These are phyloP conservation scores for Nomada ruficornis DNA, from an alignment of 2,888 invertebrate species.

Conservation along the genomic window DNA sequence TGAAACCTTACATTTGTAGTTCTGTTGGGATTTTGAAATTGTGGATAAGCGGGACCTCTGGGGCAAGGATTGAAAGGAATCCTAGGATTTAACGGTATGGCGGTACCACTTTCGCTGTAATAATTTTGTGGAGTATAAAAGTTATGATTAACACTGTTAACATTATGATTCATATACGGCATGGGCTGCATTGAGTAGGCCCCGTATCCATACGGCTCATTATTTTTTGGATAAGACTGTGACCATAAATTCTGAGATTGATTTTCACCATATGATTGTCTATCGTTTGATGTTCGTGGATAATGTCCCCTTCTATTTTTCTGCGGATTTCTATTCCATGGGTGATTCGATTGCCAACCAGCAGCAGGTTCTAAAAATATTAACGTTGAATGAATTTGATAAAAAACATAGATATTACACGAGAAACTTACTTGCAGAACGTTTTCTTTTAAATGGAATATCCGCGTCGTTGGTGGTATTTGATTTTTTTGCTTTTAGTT, in stretches of 20 bases:
- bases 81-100: conserved; percentile 32
- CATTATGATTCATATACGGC: conserved; percentile 38
- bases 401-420: neutral
- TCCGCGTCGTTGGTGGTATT: conserved; percentile 57
- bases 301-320: conserved; percentile 25
- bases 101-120: conserved; percentile 10
- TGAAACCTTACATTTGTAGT: conserved; percentile 36
- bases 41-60: conserved; percentile 11
- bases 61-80: conserved; percentile 26
- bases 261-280: conserved; percentile 29
- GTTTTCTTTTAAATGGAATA: conserved; percentile 66
- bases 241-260: conserved; percentile 64
- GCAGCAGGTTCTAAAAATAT: conserved; percentile 42
- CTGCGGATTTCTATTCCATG: conserved; percentile 74
- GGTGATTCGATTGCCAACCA: conserved; percentile 77
- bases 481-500: conserved; percentile 68
- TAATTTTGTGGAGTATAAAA: conserved; percentile 40
- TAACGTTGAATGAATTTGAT: neutral
- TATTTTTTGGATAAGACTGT: conserved; percentile 46
- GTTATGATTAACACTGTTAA: conserved; percentile 26
- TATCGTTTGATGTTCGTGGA: conserved; percentile 42
- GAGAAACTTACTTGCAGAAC: conserved; percentile 56
- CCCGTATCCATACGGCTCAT: conserved; percentile 34
- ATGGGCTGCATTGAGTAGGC: conserved; percentile 22
- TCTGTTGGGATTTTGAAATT: conserved; percentile 17